Evolutionary conservation across 2,888 invertebrate species (phyloP).

Genomic region (Holacanthella duospinosa): DNA sequence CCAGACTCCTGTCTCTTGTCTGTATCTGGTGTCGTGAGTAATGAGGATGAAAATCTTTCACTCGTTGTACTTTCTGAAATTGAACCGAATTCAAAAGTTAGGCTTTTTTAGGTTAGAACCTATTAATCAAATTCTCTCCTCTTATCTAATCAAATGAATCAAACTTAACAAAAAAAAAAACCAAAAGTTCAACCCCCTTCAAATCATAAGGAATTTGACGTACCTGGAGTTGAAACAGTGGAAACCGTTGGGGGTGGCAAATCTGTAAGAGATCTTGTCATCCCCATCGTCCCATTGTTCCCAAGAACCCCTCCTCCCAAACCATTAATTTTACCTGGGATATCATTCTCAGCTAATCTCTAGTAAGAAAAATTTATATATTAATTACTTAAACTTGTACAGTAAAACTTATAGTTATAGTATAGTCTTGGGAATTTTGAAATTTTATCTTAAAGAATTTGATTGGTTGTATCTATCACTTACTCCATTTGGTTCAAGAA

Average conservation of each 20-base stretch:
- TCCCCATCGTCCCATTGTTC: conserved; percentile 13
- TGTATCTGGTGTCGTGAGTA: conserved; percentile 36
- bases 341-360: conserved; percentile 36
- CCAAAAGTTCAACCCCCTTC: too few species aligned
- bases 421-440: background rate
- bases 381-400: background rate
- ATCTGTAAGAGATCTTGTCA: conserved; percentile 36
- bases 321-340: conserved; percentile 33
- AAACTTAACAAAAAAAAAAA: too few species aligned
- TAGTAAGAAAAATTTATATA: conserved; percentile 19
- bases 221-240: conserved; percentile 36
- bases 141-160: too few species aligned
- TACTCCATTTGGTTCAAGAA: conserved; percentile 69
- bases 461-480: too few species aligned
- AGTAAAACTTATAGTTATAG: background rate
- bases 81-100: background rate
- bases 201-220: background rate
- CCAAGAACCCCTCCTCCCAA: conserved; percentile 8
- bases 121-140: too few species aligned
- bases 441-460: too few species aligned
- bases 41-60: conserved; percentile 35
- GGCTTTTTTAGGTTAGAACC: too few species aligned
- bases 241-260: conserved; percentile 31
- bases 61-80: conserved; percentile 36
- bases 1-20: conserved; percentile 36